Percentiles rank a stretch among this genome's conserved stretches.
Evolutionary conservation across 1,140 invertebrate species (phyloP).

Genomic region (Druon quercuslanigerum): DNA sequence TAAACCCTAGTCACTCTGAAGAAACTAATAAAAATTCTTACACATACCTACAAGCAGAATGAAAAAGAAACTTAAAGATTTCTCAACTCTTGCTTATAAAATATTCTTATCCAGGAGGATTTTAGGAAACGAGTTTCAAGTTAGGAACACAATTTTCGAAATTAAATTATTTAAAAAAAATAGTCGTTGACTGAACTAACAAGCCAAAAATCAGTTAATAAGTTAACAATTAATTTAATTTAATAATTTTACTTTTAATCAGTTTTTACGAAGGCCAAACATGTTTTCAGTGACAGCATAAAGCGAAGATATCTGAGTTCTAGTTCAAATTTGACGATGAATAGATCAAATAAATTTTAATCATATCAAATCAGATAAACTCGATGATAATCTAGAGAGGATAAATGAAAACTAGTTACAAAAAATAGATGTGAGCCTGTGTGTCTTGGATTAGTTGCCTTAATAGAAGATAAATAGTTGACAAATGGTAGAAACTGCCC

Average conservation of each 20-base stretch:
- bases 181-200: neutral
- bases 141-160: neutral
- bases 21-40: neutral
- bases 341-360: slow-evolving; percentile 2
- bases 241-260: neutral
- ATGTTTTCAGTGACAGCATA: neutral
- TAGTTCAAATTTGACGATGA: neutral
- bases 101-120: neutral
- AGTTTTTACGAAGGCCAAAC: slow-evolving; percentile 6
- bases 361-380: slow-evolving; percentile 17
- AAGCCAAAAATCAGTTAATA: neutral
- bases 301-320: neutral
- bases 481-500: slow-evolving; percentile 35
- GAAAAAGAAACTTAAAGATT: neutral
- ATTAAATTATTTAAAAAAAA: neutral
- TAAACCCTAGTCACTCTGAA: neutral
- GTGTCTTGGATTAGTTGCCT: slow-evolving; percentile 69
- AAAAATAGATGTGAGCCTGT: slow-evolving; percentile 43
- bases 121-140: neutral
- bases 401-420: slow-evolving; percentile 2
- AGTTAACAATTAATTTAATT: neutral
- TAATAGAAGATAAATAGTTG: slow-evolving; percentile 58
- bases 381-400: neutral
- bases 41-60: neutral
- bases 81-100: neutral